These are phyloP conservation scores for Marisa cornuarietis DNA, from an alignment of 1,140 invertebrate species.

Conservation along the genomic window DNA sequence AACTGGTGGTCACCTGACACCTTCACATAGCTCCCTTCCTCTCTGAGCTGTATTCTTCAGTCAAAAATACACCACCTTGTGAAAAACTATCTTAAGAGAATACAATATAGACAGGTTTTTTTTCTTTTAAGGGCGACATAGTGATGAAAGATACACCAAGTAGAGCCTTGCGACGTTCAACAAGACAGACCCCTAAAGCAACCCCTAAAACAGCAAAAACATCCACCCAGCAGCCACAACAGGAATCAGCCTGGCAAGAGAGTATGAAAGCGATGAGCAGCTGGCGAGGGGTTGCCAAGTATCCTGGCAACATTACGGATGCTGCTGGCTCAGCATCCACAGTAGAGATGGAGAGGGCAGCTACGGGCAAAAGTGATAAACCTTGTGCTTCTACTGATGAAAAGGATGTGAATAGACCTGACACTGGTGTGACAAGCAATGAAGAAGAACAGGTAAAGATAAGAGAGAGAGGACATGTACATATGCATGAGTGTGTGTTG, in stretches of 20 bases:
- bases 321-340: neutral
- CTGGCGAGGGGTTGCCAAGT: neutral
- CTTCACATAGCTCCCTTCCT: too few relatives aligned
- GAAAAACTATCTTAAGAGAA: neutral
- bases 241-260: neutral
- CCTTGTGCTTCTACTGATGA: neutral
- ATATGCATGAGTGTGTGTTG: neutral
- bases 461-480: too few relatives aligned
- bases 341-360: neutral
- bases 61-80: too few relatives aligned
- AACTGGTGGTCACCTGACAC: too few relatives aligned
- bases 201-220: neutral
- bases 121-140: constrained; percentile 3
- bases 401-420: neutral
- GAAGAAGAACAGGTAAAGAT: too few relatives aligned
- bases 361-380: neutral
- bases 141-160: constrained; percentile 17
- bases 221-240: too few relatives aligned
- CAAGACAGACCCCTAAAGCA: neutral
- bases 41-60: too few relatives aligned
- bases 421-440: too few relatives aligned
- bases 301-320: neutral
- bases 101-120: neutral
- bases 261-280: constrained; percentile 10
- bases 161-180: constrained; percentile 12